Base-by-base conservation (phyloP, 2,113 vertebrate genomes). In the Trichomycterus rosablanca region DNA sequence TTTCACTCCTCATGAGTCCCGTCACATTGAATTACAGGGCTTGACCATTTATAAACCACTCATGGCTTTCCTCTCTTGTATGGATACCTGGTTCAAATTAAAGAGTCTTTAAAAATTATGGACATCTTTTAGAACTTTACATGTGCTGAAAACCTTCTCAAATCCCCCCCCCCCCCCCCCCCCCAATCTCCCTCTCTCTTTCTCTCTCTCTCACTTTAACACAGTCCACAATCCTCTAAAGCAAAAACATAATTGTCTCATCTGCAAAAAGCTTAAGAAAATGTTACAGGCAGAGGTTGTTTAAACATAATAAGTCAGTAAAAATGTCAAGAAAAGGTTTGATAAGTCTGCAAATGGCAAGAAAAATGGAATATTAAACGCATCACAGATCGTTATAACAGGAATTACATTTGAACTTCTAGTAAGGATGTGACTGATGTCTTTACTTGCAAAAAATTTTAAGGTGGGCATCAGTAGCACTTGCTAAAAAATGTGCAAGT, bases 1-100 rank as follows among this genome's bases (percentile, higher is more conserved):
- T 84, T 86, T 80, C 78, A 74, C 85, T 66, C 78, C 74, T 87
- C 74, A 77, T 83, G 77, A 67, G 76, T 79, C 44, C 73, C 63
- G 71, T 78, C 78, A 70, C 71, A 62, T 23, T 8, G 68, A 80
- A 70, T 78, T 69, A 75, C 62, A 45, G 49, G 72, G 44, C 23
- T 12, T 66, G 67, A 74, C 71, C 64, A 68, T 75, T 71, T 76
- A 66, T 76, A 76, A 72, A 76, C 72, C 70, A 46, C 32, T 54
- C 67, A 61, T 73, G 56, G 63, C 71, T 76, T 53, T 66, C 52
- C 59, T 69, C 54, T 34, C 59, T 1, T 20, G 0, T n/a, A 0
- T 62, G 53, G 43, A 52, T 71, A 76, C 76, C 76, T 78, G 76
- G 67, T 81, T 81, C 60, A 66, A 67, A 81, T 82, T 79, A 79